Evolutionary conservation across 2,113 vertebrate species (phyloP).

Genomic region (Cichladusa arquata): DNA sequence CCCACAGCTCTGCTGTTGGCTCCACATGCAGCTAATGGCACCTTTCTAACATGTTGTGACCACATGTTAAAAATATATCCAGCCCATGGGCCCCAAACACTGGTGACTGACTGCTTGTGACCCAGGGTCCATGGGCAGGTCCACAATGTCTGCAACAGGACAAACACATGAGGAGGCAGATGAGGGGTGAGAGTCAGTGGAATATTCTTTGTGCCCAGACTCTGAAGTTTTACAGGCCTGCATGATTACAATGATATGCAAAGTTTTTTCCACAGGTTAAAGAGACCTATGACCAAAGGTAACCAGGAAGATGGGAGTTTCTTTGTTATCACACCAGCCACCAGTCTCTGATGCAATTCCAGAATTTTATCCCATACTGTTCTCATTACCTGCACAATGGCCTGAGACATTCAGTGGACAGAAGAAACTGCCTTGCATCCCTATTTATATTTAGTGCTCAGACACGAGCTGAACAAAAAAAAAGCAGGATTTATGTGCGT

Average conservation of each 20-base stretch:
- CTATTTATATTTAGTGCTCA: neutral
- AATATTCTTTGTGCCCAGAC: neutral
- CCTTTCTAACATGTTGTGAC: neutral
- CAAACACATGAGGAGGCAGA: neutral
- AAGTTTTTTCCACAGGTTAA: neutral
- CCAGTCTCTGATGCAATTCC: neutral
- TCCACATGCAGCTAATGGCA: neutral
- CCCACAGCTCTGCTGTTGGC: neutral
- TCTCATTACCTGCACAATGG: neutral
- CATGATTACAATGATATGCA: neutral
- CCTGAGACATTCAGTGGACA: neutral
- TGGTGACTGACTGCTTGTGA: neutral
- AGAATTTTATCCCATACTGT: neutral
- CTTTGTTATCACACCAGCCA: neutral
- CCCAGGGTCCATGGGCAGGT: neutral
- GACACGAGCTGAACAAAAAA: neutral
- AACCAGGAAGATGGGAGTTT: neutral
- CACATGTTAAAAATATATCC: neutral
- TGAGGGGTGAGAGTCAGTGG: neutral
- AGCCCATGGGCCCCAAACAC: neutral
- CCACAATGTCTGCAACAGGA: accelerated
- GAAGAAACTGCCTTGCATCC: neutral
- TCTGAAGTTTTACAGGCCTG: neutral
- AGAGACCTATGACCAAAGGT: neutral
- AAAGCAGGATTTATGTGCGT: neutral